Evolutionary conservation across 2,113 vertebrate genomes (phyloP), one percentile per base, ranked within the genome.

Genomic region (Melanostigma gelatinosum): DNA sequence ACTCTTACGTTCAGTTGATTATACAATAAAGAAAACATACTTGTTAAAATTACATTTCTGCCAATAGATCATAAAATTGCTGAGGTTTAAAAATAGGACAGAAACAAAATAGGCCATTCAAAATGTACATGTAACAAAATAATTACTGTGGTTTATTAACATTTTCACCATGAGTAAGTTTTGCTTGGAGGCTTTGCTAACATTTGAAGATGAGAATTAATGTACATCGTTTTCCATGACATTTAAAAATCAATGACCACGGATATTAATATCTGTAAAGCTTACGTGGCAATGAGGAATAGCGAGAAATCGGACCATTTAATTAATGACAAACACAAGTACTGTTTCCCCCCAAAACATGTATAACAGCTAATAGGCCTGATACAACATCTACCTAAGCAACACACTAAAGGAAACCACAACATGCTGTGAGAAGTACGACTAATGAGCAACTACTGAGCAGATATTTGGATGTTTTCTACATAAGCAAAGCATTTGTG

Each of bases 201-300:
- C 72, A 77, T 84, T 84, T 81, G 8, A 79, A 85, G n/a, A 64
- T 71, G 20, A 66, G 18, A 77, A 81, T 72, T 32, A 77, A 72
- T 70, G 36, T n/a, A 20, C 27, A n/a, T 34, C 64, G 2, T 87
- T 84, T 74, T 77, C 8, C 29, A 20, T 63, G 69, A 77, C 72
- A 82, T 82, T 80, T 75, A 65, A 82, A 84, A 72, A 61, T 57
- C 12, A 6, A 65, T 40, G 24, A 64, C 44, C 4, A 9, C 11
- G 61, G 52, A 64, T 68, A n/a, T 52, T 64, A 40, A 55, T 62
- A 68, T 79, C 68, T 74, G 11, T 50, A 63, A 29, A 44, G 22
- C 13, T 8, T 32, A 50, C 24, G 63, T 72, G 0, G 29, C 57
- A 80, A 29, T 60, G 20, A 78, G 18, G 29, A 55, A 42, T 20